Evolutionary conservation across 2,888 invertebrate genomes (phyloP), one percentile per base, ranked within the genome.

Genomic region (Cheiracanthium punctorium): DNA sequence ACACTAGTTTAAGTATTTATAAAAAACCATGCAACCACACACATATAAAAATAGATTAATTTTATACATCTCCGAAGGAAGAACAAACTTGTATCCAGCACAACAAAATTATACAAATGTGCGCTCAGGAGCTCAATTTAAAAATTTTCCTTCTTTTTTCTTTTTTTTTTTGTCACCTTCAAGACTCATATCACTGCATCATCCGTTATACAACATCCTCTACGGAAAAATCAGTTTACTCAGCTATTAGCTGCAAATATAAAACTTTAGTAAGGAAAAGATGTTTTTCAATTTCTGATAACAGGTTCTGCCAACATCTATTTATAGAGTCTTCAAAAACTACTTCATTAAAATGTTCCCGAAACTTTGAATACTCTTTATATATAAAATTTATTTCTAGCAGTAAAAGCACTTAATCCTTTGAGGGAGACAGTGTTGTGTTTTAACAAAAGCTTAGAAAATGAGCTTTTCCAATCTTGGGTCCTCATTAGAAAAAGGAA

Each of bases 71-170:
- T 58, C 58, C 20, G 24, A 58, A 58, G 58, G 58, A 58, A 58
- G 58, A 58, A 58, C 58, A 58, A 58, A 58, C 58, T 58, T 58
- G 58, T 58, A 58, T 58, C 58, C 58, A 58, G 58, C 58, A 58
- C 58, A 48, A 48, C 43, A 58, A 58, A 48, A 58, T 58, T 58
- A 58, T 58, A 58, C 58, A 58, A 58, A 58, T 58, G 58, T 58
- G 58, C 58, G 58, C 58, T 58, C 58, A 58, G n/a, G 58, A 58
- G 24, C 58, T 58, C 20, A 24, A 58, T 58, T 17, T 48, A 17
- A 12, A 24, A 58, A 58, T 58, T 58, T 58, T 24, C 7, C 58
- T 58, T 24, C 58, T 58, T 58, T 58, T 37, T 10, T 37, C 10
- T 37, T 37, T 37, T 37, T 37, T 37, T 37, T 37, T 37, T 37